Evolutionary conservation across 92 coral and sea anemone species (phyloP).

Genomic region (Porites rus): DNA sequence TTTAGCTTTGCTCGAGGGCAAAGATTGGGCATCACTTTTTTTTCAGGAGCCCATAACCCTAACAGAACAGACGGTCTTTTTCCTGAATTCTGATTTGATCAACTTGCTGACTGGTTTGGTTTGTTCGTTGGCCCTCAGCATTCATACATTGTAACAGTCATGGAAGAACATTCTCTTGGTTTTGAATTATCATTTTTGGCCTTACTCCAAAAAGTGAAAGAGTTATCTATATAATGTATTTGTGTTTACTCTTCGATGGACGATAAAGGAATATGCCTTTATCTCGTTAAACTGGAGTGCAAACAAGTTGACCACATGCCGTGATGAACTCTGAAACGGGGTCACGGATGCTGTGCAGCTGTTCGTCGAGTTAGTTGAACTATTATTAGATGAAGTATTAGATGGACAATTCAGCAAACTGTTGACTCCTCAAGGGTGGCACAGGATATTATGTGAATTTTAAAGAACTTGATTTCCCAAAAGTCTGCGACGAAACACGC

Average conservation of each 20-base stretch:
- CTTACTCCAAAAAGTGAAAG: not conserved
- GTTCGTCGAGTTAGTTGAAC: not conserved
- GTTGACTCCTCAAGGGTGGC: not conserved
- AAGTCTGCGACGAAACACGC: not conserved
- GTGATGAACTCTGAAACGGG: slow-evolving; percentile 23
- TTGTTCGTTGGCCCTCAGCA: too few relatives aligned
- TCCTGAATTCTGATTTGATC: too few relatives aligned
- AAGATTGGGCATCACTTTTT: too few relatives aligned
- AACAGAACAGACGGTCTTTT: too few relatives aligned
- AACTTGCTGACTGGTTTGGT: too few relatives aligned
- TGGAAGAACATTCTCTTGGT: too few relatives aligned
- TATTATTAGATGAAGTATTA: not conserved
- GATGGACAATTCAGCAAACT: not conserved
- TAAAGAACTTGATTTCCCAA: not conserved
- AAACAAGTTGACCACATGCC: slow-evolving; percentile 24
- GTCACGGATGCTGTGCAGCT: not conserved
- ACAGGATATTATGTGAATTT: not conserved
- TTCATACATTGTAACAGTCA: too few relatives aligned
- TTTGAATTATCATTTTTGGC: not conserved
- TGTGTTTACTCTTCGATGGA: not conserved
- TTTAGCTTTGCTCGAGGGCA: too few relatives aligned
- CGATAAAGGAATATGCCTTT: slow-evolving; percentile 6
- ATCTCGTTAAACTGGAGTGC: not conserved
- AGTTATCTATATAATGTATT: not conserved
- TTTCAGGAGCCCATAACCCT: too few relatives aligned